Evolutionary conservation across 2,113 vertebrate genomes (phyloP), one percentile per base, ranked within the genome.

Genomic region (Copsychus sechellarum): DNA sequence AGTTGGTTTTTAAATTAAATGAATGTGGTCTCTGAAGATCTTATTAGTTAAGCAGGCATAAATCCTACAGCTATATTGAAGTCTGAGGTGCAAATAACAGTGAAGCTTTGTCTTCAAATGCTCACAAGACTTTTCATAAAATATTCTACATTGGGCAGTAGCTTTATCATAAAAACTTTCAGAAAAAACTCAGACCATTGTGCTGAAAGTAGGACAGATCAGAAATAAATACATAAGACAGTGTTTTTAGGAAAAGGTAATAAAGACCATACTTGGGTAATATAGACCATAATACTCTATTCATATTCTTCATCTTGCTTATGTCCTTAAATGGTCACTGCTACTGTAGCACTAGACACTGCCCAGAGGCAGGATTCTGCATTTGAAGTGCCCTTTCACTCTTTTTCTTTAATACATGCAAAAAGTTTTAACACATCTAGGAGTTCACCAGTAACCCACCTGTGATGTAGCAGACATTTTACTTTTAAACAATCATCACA

Each of bases 191-290:
- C 16, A 73, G 66, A 67, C 8, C 8, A 20, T 70, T 90, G 71
- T 66, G 11, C 29, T 82, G 73, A 58, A 80, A 82, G 23, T 50
- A 38, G n/a, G 45, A 43, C 19, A 87, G 25, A 45, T 60, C 48
- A 87, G 38, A 84, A 86, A 86, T 57, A 77, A 65, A 65, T 50
- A 43, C 6, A 34, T 43, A 50, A 88, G 9, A 45, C 4, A 42
- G 10, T 42, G 61, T 25, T 88, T 86, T 33, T 33, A 79, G 64
- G 67, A 47, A 78, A 85, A 92, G 8, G 14, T 82, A 96, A 90
- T 57, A 69, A 91, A 94, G 40, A 61, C 71, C 70, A 12, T 65
- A 80, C 70, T 72, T 94, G 58, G 62, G 57, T 92, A 96, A 88
- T 70, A 69, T 1, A 61, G 79, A 77, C n/a, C 62, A 66, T 47